Evolutionary conservation across 37 sponge, comb jelly and placozoan species (phyloP), one percentile per base, ranked within the genome.

Genomic region (Haliclona indistincta): DNA sequence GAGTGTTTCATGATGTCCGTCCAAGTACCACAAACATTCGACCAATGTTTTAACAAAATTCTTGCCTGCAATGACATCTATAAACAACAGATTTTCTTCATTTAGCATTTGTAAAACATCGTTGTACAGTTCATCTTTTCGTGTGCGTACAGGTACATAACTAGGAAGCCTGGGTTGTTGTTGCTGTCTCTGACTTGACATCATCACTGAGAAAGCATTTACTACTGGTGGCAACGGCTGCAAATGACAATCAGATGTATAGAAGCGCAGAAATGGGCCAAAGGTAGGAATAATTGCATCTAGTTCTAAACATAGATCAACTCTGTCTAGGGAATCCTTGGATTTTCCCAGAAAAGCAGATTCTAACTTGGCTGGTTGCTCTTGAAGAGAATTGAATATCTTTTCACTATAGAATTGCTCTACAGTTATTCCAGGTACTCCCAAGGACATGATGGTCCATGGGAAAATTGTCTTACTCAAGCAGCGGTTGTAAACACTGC

Each of bases 301-400:
- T 51, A 70, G 54, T 26, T 34, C 25, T 54, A 70, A 51, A 6
- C 54, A 70, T 30, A 70, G 52, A 2, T 70, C 54, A 15, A 70
- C 52, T 52, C 5, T 70, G 54, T 70, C 71, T 4, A 70, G 35
- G 8, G 71, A 70, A 2, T 70, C 71, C 5, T 70, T 70, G 13
- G 54, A 47, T 30, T 70, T 70, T 2, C 71, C 71, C 3, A 70
- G 32, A 70, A 47, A 47, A 30, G 71, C 71, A 3, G 71, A 47
- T 4, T 70, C 71, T 2, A 70, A 34, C 2, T 51, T 7, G 15
- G 52, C 29, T 22, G 49, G 38, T 17, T 70, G 11, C 2, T 13
- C 6, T 22, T 10, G 10, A 8, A 44, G 17, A 47, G 43, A 25
- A 1, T 51, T 44, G n/a, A 43, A 13, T 25, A 70, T 34, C 36